Evolutionary conservation across 53 echinoderm and acorn worm species (phyloP).

Genomic region (Luidia sarsii): DNA sequence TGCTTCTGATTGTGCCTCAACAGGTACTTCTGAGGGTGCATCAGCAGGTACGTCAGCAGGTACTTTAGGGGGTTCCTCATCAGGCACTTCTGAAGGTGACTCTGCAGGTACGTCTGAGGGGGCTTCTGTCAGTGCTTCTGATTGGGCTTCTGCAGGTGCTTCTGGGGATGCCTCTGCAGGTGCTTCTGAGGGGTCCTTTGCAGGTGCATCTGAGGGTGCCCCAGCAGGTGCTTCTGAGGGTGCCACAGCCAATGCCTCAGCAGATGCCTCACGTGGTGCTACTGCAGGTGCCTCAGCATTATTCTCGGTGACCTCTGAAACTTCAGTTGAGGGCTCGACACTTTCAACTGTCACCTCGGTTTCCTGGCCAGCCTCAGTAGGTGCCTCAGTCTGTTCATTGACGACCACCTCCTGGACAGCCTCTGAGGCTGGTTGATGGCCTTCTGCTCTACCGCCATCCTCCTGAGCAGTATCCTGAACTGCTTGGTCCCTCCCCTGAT

Average conservation of each 20-base stretch:
- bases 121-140: neutral
- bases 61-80: neutral
- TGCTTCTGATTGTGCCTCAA: neutral
- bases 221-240: neutral
- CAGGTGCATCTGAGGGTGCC: neutral
- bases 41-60: neutral
- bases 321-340: neutral
- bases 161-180: neutral
- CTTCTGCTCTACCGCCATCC: conserved; percentile 3
- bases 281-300: neutral
- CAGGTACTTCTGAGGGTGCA: conserved; percentile 2
- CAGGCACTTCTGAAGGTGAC: neutral
- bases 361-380: neutral
- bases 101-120: neutral
- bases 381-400: neutral
- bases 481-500: conserved; percentile 21
- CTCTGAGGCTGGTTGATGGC: conserved; percentile 17
- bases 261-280: neutral
- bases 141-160: neutral
- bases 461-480: conserved; percentile 23
- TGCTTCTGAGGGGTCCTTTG: neutral
- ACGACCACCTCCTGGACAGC: conserved; percentile 9
- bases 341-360: neutral
- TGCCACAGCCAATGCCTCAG: conserved; percentile 15
- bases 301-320: neutral